phyloP scores from a whole-genome alignment of 2,113 vertebrate genomes.

The Podarcis cretensis region DNA sequence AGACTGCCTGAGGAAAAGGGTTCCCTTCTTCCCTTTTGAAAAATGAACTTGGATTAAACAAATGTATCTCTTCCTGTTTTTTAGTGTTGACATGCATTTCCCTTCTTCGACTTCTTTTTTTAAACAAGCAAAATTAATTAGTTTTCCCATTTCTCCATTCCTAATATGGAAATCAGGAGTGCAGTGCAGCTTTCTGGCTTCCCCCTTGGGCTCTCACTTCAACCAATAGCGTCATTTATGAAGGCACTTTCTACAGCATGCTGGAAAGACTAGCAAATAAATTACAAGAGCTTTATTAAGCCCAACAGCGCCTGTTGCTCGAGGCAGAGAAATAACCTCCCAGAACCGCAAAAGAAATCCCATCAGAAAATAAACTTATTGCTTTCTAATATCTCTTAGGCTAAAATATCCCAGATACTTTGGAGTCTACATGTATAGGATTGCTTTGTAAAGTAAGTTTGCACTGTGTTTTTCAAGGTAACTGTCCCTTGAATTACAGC shows the following conservation, averaged over 20 bases:
- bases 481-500: not conserved
- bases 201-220: constrained; percentile 50
- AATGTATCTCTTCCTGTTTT: constrained; percentile 66
- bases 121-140: constrained; percentile 70
- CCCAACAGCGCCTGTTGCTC: constrained; percentile 28
- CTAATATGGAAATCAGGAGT: constrained; percentile 61
- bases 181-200: constrained; percentile 44
- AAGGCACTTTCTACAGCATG: constrained; percentile 39
- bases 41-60: constrained; percentile 75
- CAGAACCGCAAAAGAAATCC: constrained; percentile 37
- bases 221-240: constrained; percentile 35
- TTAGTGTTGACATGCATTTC: constrained; percentile 68
- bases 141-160: constrained; percentile 51
- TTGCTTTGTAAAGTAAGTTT: not conserved
- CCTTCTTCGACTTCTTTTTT: constrained; percentile 37
- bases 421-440: no score
- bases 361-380: constrained; percentile 18
- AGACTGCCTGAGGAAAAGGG: constrained; percentile 70
- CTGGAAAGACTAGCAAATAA: constrained; percentile 55
- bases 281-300: constrained; percentile 56
- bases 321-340: constrained; percentile 42
- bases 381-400: constrained; percentile 46
- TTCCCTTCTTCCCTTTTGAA: constrained; percentile 71
- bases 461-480: not conserved
- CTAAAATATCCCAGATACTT: constrained; percentile 38